Conservation (phyloP, 2,797 vertebrate species). For the Podargus strigoides region DNA sequence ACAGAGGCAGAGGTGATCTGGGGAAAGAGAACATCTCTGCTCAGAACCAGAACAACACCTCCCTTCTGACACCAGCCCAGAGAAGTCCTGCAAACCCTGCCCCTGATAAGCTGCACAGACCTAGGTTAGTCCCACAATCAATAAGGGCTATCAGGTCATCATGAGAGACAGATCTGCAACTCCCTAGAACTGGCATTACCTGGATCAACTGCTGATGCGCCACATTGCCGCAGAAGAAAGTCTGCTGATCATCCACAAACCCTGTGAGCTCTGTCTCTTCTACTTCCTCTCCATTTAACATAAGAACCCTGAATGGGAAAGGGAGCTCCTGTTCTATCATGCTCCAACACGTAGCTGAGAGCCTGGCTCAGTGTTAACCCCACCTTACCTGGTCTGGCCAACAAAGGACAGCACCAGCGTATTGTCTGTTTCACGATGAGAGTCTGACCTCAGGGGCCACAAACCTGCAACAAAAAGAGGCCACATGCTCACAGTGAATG, state of each 20-base stretch:
- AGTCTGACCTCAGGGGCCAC: conserved; percentile 93
- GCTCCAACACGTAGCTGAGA: rapidly evolving
- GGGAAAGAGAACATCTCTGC: not conserved
- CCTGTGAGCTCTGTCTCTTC: conserved; percentile 96
- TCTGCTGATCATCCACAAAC: conserved; percentile 97
- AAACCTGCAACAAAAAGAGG: conserved; percentile 77
- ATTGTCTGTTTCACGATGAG: conserved; percentile 90
- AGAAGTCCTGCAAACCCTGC: not conserved
- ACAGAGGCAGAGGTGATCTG: conserved; percentile 97
- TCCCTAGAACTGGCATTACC: conserved; percentile 60
- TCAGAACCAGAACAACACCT: not conserved
- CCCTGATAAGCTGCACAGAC: not conserved
- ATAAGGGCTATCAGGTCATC: not conserved
- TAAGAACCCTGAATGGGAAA: conserved; percentile 83
- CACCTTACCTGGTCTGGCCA: conserved; percentile 91
- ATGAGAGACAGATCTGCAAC: rapidly evolving
- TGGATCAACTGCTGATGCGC: conserved; percentile 95
- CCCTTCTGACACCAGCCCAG: rapidly evolving
- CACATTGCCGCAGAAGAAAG: conserved; percentile 97
- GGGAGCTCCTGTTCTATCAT: too few species aligned
- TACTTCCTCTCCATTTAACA: conserved; percentile 96
- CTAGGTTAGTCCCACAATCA: rapidly evolving
- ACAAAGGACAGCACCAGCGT: conserved; percentile 96
- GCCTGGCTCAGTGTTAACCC: not conserved
- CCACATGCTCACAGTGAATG: not conserved